Conservation (phyloP, 1,140 invertebrate genomes). For the Acromyrmex heyeri region DNA sequence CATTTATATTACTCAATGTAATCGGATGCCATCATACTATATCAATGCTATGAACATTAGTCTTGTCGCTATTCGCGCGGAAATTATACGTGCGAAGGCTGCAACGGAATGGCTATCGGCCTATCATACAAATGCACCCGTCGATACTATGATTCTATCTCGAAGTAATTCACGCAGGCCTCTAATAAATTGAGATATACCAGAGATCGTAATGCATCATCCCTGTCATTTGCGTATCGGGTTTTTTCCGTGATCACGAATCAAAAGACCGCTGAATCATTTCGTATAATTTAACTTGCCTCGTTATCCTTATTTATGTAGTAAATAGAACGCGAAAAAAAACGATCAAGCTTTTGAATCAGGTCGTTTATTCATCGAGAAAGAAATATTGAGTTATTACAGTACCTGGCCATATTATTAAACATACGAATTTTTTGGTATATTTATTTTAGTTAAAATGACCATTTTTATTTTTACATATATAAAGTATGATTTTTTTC, state of each 20-base stretch:
- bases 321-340: background rate
- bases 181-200: slow-evolving; percentile 67
- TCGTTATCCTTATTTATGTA: background rate
- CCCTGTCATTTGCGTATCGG: background rate
- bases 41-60: slow-evolving; percentile 30
- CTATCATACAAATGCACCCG: slow-evolving; percentile 71
- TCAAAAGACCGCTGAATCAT: slow-evolving; percentile 2
- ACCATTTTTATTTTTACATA: too few relatives aligned
- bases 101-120: slow-evolving; percentile 14
- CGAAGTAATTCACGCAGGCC: slow-evolving; percentile 69
- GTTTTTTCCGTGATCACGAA: background rate
- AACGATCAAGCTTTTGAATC: background rate
- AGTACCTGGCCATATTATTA: too few relatives aligned
- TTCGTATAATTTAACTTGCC: background rate
- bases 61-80: background rate
- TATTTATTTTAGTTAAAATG: too few relatives aligned
- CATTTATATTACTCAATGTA: background rate
- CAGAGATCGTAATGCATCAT: slow-evolving; percentile 64
- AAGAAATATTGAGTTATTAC: background rate
- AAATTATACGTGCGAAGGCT: background rate
- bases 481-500: too few relatives aligned
- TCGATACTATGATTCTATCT: slow-evolving; percentile 72
- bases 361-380: background rate
- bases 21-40: background rate
- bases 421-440: too few relatives aligned